A percentile compares a stretch with the other conserved stretches of the same genome.
Evolutionary conservation across 2,113 vertebrate genomes (phyloP).

Genomic region (Ibidorhyncha struthersii): DNA sequence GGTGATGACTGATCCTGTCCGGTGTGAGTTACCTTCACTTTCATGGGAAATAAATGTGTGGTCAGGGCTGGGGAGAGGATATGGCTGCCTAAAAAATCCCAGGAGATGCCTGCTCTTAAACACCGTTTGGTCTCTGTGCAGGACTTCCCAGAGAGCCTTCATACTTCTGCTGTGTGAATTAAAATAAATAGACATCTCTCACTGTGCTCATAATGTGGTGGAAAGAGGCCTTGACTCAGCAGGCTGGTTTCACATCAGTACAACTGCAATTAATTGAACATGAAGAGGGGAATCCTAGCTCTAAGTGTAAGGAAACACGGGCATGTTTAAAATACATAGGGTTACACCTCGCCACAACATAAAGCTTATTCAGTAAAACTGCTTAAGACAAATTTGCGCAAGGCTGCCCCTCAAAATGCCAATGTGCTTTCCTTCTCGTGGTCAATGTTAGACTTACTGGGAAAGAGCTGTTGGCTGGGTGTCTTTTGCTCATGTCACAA

Average conservation of each 20-base stretch:
- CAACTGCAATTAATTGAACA: neutral
- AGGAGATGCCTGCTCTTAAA: neutral
- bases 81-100: neutral
- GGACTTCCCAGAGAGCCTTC: neutral
- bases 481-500: neutral
- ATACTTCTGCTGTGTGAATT: neutral
- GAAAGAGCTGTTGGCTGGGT: neutral
- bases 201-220: neutral
- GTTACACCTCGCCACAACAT: neutral
- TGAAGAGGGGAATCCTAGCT: neutral
- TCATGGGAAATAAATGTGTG: neutral
- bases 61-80: neutral
- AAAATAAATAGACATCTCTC: neutral
- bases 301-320: neutral
- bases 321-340: neutral
- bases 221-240: neutral
- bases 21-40: neutral
- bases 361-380: neutral
- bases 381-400: neutral
- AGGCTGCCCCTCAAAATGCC: neutral
- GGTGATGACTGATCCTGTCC: neutral
- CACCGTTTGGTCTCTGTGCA: rapidly evolving
- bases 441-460: neutral
- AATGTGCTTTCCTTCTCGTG: neutral
- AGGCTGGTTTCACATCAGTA: neutral